These are phyloP conservation scores for Campopleginae sp. DNA, from an alignment of 2,888 invertebrate genomes.

Conservation along the genomic window DNA sequence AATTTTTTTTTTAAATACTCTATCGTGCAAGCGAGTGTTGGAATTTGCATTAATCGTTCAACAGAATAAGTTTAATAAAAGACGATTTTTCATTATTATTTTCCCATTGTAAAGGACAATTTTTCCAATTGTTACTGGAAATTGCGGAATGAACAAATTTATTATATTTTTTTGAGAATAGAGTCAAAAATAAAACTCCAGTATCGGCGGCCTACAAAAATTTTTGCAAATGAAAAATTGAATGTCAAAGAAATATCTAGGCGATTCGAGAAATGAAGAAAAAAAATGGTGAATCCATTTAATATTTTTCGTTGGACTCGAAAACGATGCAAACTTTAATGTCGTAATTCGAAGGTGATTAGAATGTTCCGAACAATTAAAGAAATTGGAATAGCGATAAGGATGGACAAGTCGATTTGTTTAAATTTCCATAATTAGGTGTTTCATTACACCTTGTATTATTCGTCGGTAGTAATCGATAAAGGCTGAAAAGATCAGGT, in stretches of 20 bases:
- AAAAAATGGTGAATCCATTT: too few species aligned
- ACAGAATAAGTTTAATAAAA: too few species aligned
- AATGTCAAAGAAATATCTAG: too few species aligned
- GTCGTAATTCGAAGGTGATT: neutral
- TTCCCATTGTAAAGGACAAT: neutral
- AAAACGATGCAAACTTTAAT: too few species aligned
- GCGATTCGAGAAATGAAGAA: too few species aligned
- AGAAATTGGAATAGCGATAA: neutral
- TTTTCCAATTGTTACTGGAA: neutral
- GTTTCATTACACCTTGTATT: conserved; percentile 24
- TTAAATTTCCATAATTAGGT: conserved; percentile 6
- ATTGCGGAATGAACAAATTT: too few species aligned
- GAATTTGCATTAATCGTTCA: neutral
- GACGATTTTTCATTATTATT: neutral
- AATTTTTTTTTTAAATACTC: neutral
- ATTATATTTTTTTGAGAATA: too few species aligned
- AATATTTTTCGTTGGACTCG: too few species aligned
- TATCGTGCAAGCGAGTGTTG: neutral
- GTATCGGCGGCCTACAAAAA: too few species aligned
- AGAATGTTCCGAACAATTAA: neutral
- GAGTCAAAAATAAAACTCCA: too few species aligned
- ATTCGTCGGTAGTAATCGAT: conserved; percentile 26
- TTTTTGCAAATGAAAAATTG: too few species aligned
- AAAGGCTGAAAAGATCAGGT: conserved; percentile 38
- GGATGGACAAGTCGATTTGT: neutral